Base-by-base conservation (phyloP, 2,113 vertebrate species). In the Procavia capensis region DNA sequence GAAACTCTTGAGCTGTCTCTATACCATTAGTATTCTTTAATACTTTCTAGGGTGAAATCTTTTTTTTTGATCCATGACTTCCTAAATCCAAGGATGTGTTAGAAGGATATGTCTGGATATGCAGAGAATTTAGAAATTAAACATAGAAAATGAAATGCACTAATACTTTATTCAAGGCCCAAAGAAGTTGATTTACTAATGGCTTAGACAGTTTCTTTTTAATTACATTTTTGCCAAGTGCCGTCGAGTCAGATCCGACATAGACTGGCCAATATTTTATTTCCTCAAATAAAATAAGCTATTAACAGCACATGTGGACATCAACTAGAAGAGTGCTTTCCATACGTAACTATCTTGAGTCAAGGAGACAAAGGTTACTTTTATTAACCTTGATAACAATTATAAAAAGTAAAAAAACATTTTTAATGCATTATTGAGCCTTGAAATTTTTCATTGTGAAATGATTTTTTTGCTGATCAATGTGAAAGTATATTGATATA, bases 151-250 rank as follows among this genome's bases (percentile, higher is more conserved):
- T 11, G 90, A 84, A 91, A 61, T 66, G 24, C 13, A 72, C 9
- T 74, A 79, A 82, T 45, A 85, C 0, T 90, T 88, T 72, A 59
- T 50, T 90, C 14, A 85, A 95, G 45, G 34, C 0, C 13, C 93
- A 68, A 86, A 20, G 43, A 70, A 70, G 2, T 76, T 87, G 6
- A 2, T 34, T 93, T 64, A 84, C 22, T 68, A 74, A 90, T 90
- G 39, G 70, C 19, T 24, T 91, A 88, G 8, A 64, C 2, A 90
- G n/a, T 88, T 87, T 92, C 36, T 81, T 61, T 87, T 92, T 90
- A 84, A 34, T 82, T 90, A 82, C 9, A n/a, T n/a, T n/a, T n/a
- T n/a, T n/a, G n/a, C n/a, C n/a, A n/a, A n/a, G n/a, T n/a, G n/a
- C n/a, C n/a, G n/a, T n/a, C n/a, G n/a, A n/a, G n/a, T n/a, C n/a